Percentiles rank a stretch among this genome's conserved stretches.
These are phyloP conservation scores for Drosophila grimshawi DNA, from an alignment of 1,140 invertebrate genomes.

Conservation along the genomic window DNA sequence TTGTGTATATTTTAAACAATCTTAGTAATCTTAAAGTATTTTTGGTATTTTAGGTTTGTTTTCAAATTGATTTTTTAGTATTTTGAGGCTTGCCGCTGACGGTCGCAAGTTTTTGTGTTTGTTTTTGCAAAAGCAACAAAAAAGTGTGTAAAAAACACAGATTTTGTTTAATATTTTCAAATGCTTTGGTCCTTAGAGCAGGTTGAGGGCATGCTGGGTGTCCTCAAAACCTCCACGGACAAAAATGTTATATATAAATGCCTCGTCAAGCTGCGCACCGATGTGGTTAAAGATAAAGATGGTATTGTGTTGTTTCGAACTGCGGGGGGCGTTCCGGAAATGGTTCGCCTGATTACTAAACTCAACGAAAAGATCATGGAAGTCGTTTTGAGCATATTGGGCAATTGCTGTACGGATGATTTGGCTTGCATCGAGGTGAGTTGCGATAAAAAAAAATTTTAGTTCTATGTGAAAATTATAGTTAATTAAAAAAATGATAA, in stretches of 20 bases:
- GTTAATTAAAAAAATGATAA: neutral
- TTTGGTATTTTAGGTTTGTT: constrained; percentile 12
- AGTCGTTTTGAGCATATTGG: constrained; percentile 85
- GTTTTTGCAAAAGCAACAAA: constrained; percentile 45
- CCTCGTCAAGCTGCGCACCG: constrained; percentile 78
- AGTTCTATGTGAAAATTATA: no score
- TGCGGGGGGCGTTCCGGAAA: constrained; percentile 73
- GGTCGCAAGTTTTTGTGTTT: constrained; percentile 32
- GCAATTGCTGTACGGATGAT: constrained; percentile 85
- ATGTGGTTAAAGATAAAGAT: constrained; percentile 79
- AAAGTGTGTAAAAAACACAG: constrained; percentile 26
- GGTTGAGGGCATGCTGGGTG: constrained; percentile 68
- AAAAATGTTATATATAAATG: constrained; percentile 78
- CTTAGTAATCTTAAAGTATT: neutral
- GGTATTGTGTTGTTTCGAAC: constrained; percentile 75
- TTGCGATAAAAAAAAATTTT: neutral
- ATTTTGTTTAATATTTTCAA: constrained; percentile 26
- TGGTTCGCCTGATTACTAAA: constrained; percentile 72
- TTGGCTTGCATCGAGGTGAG: constrained; percentile 75
- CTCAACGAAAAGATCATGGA: constrained; percentile 84
- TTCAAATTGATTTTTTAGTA: constrained; percentile 10
- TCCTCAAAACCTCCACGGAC: constrained; percentile 77
- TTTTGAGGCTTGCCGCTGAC: constrained; percentile 8
- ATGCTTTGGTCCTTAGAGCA: constrained; percentile 65
- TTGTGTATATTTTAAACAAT: neutral